phyloP scores from a whole-genome alignment of 1,140 invertebrate species.

The Zelostemma sp. region DNA sequence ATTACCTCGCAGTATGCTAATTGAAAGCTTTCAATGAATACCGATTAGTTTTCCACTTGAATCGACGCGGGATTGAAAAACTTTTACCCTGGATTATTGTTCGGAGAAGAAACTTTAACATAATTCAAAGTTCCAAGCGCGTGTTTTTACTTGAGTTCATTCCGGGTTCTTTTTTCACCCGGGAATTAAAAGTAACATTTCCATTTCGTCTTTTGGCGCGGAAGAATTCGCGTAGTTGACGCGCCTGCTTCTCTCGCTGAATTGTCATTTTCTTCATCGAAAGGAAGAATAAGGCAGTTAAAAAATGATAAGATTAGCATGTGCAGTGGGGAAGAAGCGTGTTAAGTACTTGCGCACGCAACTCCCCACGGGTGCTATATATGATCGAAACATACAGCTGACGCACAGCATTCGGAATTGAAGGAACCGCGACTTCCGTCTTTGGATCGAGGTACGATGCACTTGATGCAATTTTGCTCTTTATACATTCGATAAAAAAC shows the following conservation, averaged over 20 bases:
- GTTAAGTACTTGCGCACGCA: conserved; percentile 57
- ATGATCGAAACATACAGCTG: conserved; percentile 59
- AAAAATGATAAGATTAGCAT: too few relatives aligned
- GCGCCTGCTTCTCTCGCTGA: too few relatives aligned
- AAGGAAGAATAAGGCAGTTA: too few relatives aligned
- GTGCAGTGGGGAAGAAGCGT: too few relatives aligned
- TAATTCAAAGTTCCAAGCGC: not conserved
- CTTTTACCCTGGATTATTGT: not conserved
- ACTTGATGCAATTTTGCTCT: conserved; percentile 15
- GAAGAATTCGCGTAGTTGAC: too few relatives aligned
- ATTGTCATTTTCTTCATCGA: too few relatives aligned
- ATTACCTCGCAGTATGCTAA: not conserved
- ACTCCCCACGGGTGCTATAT: conserved; percentile 56
- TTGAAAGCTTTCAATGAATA: not conserved
- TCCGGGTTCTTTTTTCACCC: not conserved
- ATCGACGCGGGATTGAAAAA: not conserved
- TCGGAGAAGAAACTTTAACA: not conserved
- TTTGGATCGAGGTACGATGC: conserved; percentile 49
- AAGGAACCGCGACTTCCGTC: conserved; percentile 44
- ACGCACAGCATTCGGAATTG: conserved; percentile 56
- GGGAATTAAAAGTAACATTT: too few relatives aligned
- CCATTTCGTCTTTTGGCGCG: too few relatives aligned
- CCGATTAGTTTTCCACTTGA: not conserved
- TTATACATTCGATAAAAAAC: conserved; percentile 23
- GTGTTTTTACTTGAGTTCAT: not conserved